A percentile compares a stretch with the other conserved stretches of the same genome.
These are phyloP conservation scores for Leuciscus waleckii DNA, from an alignment of 2,797 vertebrate species.

Conservation along the genomic window DNA sequence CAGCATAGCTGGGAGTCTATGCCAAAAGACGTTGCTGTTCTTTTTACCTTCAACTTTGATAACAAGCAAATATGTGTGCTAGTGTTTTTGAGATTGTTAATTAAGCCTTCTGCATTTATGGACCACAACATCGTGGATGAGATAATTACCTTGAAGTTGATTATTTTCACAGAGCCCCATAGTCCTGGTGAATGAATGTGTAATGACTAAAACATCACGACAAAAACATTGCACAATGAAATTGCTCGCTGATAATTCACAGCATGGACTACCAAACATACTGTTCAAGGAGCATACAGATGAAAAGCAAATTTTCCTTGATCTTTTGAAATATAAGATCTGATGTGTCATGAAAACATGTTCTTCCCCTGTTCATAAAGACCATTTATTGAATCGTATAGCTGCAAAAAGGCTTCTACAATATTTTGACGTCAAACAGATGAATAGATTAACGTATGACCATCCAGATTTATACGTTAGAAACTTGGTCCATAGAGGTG, in stretches of 20 bases:
- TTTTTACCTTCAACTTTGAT: slow-evolving; percentile 18
- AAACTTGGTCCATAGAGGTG: not conserved
- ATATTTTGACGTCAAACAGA: not conserved
- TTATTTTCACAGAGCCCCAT: slow-evolving; percentile 27
- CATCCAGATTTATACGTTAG: not conserved
- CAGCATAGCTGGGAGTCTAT: not conserved
- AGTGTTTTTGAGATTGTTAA: slow-evolving; percentile 18
- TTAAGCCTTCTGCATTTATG: slow-evolving; percentile 24
- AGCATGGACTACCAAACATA: slow-evolving; percentile 1
- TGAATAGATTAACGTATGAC: not conserved
- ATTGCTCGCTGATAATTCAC: not conserved
- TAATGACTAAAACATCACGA: slow-evolving; percentile 3
- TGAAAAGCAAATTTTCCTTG: not conserved
- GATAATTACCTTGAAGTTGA: slow-evolving; percentile 36
- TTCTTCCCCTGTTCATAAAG: not conserved
- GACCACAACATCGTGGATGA: slow-evolving; percentile 27
- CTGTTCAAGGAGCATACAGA: not conserved
- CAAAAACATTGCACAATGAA: slow-evolving; percentile 15
- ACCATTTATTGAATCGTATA: not conserved
- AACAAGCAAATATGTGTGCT: slow-evolving; percentile 14
- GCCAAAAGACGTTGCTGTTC: slow-evolving; percentile 10
- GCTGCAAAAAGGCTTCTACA: not conserved
- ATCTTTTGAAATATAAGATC: slow-evolving; percentile 13
- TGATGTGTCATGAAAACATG: not conserved
- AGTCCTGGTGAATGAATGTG: not conserved